phyloP scores from a whole-genome alignment of 2,797 vertebrate species.

The Lepus oiostolus region DNA sequence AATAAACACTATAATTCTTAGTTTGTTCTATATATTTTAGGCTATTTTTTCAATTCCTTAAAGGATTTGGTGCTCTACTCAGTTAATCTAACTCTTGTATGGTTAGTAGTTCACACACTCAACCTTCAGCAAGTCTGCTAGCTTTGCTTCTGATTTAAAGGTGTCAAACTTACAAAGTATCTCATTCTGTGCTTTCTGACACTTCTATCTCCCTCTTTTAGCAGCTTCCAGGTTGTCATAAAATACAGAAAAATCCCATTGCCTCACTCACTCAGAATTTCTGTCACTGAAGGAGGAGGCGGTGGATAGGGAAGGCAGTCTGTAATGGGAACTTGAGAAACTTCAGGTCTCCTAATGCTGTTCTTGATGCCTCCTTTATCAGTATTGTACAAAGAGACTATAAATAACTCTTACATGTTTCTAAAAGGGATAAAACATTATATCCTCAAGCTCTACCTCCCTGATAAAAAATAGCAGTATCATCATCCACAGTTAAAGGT shows the following conservation, averaged over 20 bases:
- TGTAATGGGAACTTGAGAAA: neutral
- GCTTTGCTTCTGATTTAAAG: slow-evolving; percentile 52
- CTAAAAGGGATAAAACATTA: neutral
- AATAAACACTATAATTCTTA: slow-evolving; percentile 43
- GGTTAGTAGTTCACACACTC: slow-evolving; percentile 20
- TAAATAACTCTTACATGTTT: neutral
- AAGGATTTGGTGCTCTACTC: neutral
- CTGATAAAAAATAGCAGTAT: slow-evolving; percentile 17
- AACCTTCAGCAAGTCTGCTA: neutral
- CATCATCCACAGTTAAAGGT: neutral
- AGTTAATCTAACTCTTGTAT: neutral
- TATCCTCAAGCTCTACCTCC: neutral
- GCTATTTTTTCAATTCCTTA: slow-evolving; percentile 44
- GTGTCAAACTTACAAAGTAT: neutral
- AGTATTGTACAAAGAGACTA: neutral
- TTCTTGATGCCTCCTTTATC: neutral
- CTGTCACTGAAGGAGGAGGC: neutral
- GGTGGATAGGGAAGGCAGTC: neutral
- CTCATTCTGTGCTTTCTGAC: slow-evolving; percentile 22
- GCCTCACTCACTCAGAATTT: slow-evolving; percentile 7
- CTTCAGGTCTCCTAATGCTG: neutral
- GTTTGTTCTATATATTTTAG: slow-evolving; percentile 26
- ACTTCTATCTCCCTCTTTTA: neutral
- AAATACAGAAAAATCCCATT: neutral
- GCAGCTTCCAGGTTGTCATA: slow-evolving; percentile 26